Conservation (phyloP, 2,113 vertebrate genomes). For the Halcyon senegalensis region DNA sequence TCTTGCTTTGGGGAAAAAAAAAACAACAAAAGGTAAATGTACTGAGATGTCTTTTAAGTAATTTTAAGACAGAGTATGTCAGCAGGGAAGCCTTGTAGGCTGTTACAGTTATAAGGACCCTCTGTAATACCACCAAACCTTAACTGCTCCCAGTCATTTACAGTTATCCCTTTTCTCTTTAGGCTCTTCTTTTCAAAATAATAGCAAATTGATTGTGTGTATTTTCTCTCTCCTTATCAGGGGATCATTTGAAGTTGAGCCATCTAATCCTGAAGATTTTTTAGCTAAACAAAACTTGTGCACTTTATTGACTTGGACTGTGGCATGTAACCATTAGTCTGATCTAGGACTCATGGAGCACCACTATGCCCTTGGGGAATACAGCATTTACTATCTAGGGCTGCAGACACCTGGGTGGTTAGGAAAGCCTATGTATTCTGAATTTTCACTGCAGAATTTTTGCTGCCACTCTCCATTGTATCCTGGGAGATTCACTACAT, state of each 20-base stretch:
- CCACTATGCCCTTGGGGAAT: not conserved
- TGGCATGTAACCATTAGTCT: not conserved
- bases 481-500: not conserved
- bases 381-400: not conserved
- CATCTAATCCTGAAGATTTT: conserved; percentile 32
- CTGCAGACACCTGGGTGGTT: not conserved
- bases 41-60: not conserved
- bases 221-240: conserved; percentile 26
- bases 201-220: not conserved
- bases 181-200: not conserved
- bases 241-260: conserved; percentile 19
- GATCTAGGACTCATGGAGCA: not conserved
- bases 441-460: not conserved
- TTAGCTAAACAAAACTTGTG: conserved; percentile 24
- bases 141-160: not conserved
- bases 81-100: not conserved
- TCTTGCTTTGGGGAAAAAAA: not conserved
- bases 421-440: fast-evolving
- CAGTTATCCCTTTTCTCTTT: not conserved
- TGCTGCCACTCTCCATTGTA: fast-evolving
- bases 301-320: conserved; percentile 21
- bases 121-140: not conserved
- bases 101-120: not conserved
- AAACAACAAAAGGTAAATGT: not conserved
- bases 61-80: not conserved